These are phyloP conservation scores for Cromileptes altivelis DNA, from an alignment of 2,113 vertebrate genomes.

Conservation along the genomic window DNA sequence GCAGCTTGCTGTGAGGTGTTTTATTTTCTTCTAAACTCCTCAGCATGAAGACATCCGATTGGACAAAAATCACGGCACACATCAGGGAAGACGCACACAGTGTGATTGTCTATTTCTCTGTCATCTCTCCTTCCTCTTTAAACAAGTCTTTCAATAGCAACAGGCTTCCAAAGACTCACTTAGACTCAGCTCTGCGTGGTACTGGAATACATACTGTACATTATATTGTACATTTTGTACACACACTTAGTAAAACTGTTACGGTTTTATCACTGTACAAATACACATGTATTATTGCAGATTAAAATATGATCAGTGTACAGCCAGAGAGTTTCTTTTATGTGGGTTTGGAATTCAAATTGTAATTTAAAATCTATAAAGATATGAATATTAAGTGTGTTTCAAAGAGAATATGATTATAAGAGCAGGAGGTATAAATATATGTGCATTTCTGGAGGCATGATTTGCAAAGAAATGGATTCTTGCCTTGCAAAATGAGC, in stretches of 20 bases:
- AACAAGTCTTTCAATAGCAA: constrained; percentile 57
- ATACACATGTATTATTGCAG: constrained; percentile 70
- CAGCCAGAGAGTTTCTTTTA: constrained; percentile 41
- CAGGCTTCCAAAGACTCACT: constrained; percentile 80
- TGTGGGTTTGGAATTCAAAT: constrained; percentile 7
- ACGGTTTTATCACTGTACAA: constrained; percentile 75
- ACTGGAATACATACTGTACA: constrained; percentile 50
- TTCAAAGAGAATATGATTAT: constrained; percentile 39
- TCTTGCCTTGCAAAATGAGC: constrained; percentile 42
- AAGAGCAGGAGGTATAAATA: constrained; percentile 33
- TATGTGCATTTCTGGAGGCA: constrained; percentile 44
- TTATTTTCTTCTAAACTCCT: constrained; percentile 37
- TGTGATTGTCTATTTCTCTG: constrained; percentile 43
- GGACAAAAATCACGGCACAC: constrained; percentile 43
- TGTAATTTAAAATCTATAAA: constrained; percentile 28
- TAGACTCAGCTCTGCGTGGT: constrained; percentile 34
- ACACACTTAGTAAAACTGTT: constrained; percentile 74
- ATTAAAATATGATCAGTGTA: constrained; percentile 69
- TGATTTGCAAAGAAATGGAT: constrained; percentile 46
- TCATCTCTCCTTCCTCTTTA: constrained; percentile 44
- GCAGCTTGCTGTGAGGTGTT: constrained; percentile 34
- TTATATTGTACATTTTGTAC: constrained; percentile 76
- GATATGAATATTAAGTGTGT: constrained; percentile 40
- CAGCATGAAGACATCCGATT: constrained; percentile 53
- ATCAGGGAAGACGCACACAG: constrained; percentile 60